Percentiles rank a stretch among this genome's conserved stretches.
Conservation (phyloP, 92 coral and sea anemone species). For the Porites lobata region DNA sequence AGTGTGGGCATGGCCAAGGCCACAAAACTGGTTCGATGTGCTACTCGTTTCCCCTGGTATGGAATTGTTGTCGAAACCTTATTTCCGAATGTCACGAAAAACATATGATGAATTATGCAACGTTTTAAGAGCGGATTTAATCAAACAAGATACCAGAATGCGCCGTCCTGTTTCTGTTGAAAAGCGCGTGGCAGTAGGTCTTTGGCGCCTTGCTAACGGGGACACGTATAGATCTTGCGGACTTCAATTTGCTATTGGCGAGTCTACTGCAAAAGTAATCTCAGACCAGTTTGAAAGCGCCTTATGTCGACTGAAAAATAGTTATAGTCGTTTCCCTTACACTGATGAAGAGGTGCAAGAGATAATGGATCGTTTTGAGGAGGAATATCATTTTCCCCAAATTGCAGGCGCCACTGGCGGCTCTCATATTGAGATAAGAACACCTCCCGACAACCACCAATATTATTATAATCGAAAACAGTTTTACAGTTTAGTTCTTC, state of each 20-base stretch:
- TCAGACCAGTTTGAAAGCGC: slow-evolving; percentile 37
- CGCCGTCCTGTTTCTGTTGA: slow-evolving; percentile 55
- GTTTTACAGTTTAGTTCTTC: slow-evolving; percentile 48
- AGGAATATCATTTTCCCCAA: slow-evolving; percentile 65
- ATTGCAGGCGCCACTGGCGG: slow-evolving; percentile 67
- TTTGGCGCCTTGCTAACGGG: slow-evolving; percentile 29
- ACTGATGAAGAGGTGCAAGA: slow-evolving; percentile 59
- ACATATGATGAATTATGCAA: slow-evolving; percentile 29
- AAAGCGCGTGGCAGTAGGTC: neutral
- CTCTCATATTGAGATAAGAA: slow-evolving; percentile 58
- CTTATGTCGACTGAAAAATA: slow-evolving; percentile 21
- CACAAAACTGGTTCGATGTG: slow-evolving; percentile 41
- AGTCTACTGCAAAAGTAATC: slow-evolving; percentile 53
- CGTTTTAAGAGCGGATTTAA: slow-evolving; percentile 18
- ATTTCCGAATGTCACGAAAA: slow-evolving; percentile 22
- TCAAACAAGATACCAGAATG: slow-evolving; percentile 23
- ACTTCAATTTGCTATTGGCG: slow-evolving; percentile 55
- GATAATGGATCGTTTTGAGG: slow-evolving; percentile 61
- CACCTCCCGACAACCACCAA: slow-evolving; percentile 52
- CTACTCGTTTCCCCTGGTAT: slow-evolving; percentile 30
- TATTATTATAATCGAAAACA: slow-evolving; percentile 60
- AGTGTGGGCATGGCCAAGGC: slow-evolving; percentile 48
- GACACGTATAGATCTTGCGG: slow-evolving; percentile 43
- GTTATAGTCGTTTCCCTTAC: slow-evolving; percentile 57
- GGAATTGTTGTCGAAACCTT: slow-evolving; percentile 26